These are phyloP conservation scores for Petrocephalus sullivani DNA, from an alignment of 2,797 vertebrate genomes.

Conservation along the genomic window DNA sequence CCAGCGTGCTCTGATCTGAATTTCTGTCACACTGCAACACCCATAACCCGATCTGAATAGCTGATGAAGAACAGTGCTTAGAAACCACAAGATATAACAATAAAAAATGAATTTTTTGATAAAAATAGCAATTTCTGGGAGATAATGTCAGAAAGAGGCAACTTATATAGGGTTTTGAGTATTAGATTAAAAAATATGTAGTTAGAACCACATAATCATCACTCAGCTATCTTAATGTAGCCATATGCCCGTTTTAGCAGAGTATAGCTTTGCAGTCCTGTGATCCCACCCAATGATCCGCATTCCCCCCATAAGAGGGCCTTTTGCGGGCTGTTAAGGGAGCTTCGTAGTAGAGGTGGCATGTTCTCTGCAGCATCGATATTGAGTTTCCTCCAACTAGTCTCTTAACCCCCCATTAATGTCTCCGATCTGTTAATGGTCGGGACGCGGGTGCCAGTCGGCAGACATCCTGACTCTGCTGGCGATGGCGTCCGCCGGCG, in stretches of 20 bases:
- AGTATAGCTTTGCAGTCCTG: background rate
- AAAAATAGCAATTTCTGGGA: background rate
- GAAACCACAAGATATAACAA: background rate
- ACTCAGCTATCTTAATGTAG: background rate
- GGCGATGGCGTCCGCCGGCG: slow-evolving; percentile 68
- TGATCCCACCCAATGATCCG: background rate
- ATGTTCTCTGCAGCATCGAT: slow-evolving; percentile 55
- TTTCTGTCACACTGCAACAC: background rate
- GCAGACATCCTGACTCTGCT: slow-evolving; percentile 85
- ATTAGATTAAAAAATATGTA: background rate
- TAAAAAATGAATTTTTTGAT: background rate
- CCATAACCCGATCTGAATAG: background rate
- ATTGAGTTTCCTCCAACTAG: slow-evolving; percentile 60
- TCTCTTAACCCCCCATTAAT: slow-evolving; percentile 60
- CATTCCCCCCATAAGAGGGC: slow-evolving; percentile 41
- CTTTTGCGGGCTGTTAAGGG: slow-evolving; percentile 44
- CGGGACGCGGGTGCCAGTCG: slow-evolving; percentile 61
- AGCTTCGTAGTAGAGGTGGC: slow-evolving; percentile 58
- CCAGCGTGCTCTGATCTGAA: background rate
- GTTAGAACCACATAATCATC: background rate
- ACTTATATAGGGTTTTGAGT: background rate
- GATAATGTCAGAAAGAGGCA: background rate
- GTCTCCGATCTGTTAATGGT: slow-evolving; percentile 58
- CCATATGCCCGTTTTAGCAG: background rate
- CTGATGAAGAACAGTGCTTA: background rate